phyloP scores from a whole-genome alignment of 2,797 vertebrate species.

The Gymnodraco acuticeps region DNA sequence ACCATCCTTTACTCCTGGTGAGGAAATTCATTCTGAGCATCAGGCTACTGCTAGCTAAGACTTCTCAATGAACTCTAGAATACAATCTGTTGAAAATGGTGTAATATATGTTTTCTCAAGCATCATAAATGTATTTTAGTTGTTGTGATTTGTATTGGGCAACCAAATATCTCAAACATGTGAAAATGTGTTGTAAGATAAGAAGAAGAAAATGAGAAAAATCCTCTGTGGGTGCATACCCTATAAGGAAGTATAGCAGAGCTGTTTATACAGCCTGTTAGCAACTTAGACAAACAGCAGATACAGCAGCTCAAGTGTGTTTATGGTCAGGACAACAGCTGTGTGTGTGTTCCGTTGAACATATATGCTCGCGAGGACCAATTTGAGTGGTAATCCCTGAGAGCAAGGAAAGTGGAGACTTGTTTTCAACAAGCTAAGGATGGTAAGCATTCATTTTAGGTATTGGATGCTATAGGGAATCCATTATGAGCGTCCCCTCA shows the following conservation, averaged over 20 bases:
- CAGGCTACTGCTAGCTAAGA: background rate
- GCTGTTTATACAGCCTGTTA: background rate
- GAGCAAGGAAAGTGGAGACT: too few relatives aligned
- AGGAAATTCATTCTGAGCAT: slow-evolving; percentile 48
- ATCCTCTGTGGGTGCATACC: background rate
- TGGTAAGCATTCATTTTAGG: background rate
- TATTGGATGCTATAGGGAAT: background rate
- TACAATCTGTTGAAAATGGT: background rate
- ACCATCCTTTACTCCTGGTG: slow-evolving; percentile 94
- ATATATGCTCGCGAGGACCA: background rate
- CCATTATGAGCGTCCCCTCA: background rate
- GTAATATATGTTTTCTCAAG: background rate
- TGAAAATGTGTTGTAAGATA: background rate
- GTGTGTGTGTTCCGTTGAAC: background rate
- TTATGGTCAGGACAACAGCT: background rate
- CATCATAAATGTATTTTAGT: background rate
- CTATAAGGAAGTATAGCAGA: background rate
- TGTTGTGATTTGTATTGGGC: too few relatives aligned
- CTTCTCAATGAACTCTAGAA: background rate
- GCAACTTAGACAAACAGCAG: background rate
- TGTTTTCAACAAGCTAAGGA: background rate
- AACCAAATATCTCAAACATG: background rate
- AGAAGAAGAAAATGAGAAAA: background rate
- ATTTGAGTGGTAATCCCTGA: background rate
- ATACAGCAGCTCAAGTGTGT: slow-evolving; percentile 9